phyloP scores from a whole-genome alignment of 2,797 vertebrate species.

The Myripristis murdjan region DNA sequence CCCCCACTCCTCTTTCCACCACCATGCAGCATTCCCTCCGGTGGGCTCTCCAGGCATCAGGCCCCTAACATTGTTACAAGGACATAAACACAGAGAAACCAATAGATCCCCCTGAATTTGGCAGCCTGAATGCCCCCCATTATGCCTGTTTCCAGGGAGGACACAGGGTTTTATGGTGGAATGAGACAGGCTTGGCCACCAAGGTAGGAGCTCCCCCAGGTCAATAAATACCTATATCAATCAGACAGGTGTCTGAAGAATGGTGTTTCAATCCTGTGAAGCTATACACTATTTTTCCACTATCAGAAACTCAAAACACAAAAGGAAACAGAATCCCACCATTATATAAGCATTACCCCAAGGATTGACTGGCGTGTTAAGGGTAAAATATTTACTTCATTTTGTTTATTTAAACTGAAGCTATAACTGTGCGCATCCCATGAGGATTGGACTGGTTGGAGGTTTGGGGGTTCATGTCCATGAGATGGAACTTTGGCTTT shows the following conservation, averaged over 20 bases:
- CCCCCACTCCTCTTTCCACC: conserved; percentile 62
- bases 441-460: conserved; percentile 59
- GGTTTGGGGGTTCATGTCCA: conserved; percentile 62
- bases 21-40: conserved; percentile 62
- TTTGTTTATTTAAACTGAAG: conserved; percentile 40
- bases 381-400: conserved; percentile 38
- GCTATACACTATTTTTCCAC: conserved; percentile 4
- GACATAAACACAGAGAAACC: conserved; percentile 91
- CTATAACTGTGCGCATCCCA: conserved; percentile 42
- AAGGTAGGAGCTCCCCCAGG: conserved; percentile 63
- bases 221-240: conserved; percentile 63
- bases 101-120: conserved; percentile 89
- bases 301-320: conserved; percentile 7
- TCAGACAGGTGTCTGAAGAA: conserved; percentile 66
- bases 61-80: conserved; percentile 88
- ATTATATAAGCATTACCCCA: background rate
- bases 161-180: conserved; percentile 75
- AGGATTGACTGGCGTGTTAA: conserved; percentile 53
- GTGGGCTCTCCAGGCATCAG: conserved; percentile 73
- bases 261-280: conserved; percentile 46
- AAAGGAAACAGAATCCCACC: conserved; percentile 19
- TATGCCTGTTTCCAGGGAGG: conserved; percentile 87
- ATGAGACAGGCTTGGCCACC: conserved; percentile 83
- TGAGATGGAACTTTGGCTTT: conserved; percentile 65
- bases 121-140: conserved; percentile 86